Evolutionary conservation across 2,888 invertebrate species (phyloP), one percentile per base, ranked within the genome.

Genomic region (Aphidoletes aphidimyza): DNA sequence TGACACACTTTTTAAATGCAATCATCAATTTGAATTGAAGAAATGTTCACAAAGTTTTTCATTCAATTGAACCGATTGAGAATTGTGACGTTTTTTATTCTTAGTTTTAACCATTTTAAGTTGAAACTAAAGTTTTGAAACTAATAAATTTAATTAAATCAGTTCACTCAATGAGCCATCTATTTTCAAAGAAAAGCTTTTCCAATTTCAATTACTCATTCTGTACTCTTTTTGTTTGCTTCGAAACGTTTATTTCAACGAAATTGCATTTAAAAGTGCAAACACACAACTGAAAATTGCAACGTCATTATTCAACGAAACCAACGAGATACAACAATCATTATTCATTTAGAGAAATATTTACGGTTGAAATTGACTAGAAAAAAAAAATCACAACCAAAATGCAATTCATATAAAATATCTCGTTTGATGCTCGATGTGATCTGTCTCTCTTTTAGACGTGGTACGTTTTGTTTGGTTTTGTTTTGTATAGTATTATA

Each of bases 311-410:
- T 69, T 69, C 69, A 69, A 69, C 54, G 22, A 3, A 69, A 69
- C n/a, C n/a, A n/a, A n/a, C n/a, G n/a, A n/a, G n/a, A n/a, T n/a
- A n/a, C n/a, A n/a, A 30, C 26, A 30, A 30, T 54, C 54, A 69
- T 69, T 69, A 69, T 69, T 69, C 69, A 69, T 69, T 69, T 34
- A 30, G 69, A 69, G 69, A 69, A 30, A 69, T 69, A 69, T 69
- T 69, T 30, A 69, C 69, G 14, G 69, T 69, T 69, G 69, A 69
- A 17, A 11, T 69, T 26, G 26, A 54, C 22, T 26, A 69, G 69
- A 69, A 69, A 30, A 34, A 69, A n/a, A 11, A 30, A 69, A 69
- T 69, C 34, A 11, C 69, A 69, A 34, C 30, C 69, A 69, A 30
- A 69, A 69, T 69, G 34, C 30, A 30, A 30, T 69, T 69, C 34